phyloP scores from a whole-genome alignment of 2,113 vertebrate species.

The Microtus richardsoni region DNA sequence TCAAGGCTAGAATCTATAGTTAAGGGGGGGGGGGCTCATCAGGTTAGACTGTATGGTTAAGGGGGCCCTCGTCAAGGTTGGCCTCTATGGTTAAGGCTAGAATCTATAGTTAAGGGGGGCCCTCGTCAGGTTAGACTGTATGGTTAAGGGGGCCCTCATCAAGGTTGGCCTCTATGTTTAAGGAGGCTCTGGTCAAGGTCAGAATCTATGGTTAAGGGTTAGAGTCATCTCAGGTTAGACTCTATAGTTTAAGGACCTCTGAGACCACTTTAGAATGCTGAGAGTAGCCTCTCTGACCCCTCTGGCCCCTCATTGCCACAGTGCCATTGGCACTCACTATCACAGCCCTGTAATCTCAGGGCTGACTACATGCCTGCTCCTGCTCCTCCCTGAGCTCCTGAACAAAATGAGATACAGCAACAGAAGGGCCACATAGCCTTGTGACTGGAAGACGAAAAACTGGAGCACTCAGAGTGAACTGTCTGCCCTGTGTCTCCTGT shows the following conservation, averaged over 20 bases:
- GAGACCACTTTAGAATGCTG: background rate
- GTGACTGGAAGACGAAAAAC: background rate
- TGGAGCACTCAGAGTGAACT: background rate
- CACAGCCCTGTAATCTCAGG: background rate
- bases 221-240: background rate
- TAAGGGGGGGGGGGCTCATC: too few species aligned
- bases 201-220: too few species aligned
- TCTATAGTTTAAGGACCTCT: background rate
- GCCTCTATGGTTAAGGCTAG: too few species aligned
- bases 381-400: background rate
- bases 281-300: background rate
- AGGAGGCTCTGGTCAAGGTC: too few species aligned
- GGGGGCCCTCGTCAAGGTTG: too few species aligned
- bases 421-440: fast-evolving
- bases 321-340: background rate
- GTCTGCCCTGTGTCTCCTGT: background rate
- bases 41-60: too few species aligned
- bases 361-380: background rate
- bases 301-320: background rate
- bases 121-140: too few species aligned
- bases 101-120: too few species aligned
- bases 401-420: background rate
- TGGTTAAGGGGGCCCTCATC: too few species aligned
- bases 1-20: too few species aligned
- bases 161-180: too few species aligned